Conservation (phyloP, 2,888 invertebrate species). For the Marasmarcha lunaedactyla region DNA sequence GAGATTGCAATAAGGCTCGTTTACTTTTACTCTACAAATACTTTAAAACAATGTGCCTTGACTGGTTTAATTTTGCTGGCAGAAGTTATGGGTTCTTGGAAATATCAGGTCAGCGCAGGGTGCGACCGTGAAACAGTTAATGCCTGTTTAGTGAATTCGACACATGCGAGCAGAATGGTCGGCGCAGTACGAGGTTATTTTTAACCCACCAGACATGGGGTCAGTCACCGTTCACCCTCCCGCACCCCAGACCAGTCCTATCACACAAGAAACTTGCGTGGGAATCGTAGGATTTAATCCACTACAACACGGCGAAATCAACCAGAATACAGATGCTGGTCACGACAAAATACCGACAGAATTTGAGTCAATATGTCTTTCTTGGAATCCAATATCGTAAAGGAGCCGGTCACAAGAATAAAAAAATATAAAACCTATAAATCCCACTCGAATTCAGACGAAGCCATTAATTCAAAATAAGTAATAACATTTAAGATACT, state of each 20-base stretch:
- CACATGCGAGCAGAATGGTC: slow-evolving; percentile 67
- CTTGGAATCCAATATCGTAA: too few species aligned
- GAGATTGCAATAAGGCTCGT: too few species aligned
- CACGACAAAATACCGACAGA: slow-evolving; percentile 13
- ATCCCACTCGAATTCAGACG: too few species aligned
- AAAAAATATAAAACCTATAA: too few species aligned
- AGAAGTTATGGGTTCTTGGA: slow-evolving; percentile 26
- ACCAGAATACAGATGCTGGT: slow-evolving; percentile 13
- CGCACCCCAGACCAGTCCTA: slow-evolving; percentile 58
- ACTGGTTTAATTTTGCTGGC: too few species aligned
- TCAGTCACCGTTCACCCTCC: slow-evolving; percentile 62
- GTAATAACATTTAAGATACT: too few species aligned
- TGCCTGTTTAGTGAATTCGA: slow-evolving; percentile 66
- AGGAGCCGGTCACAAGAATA: too few species aligned
- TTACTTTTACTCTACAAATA: too few species aligned
- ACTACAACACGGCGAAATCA: slow-evolving; percentile 27
- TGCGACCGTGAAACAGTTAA: slow-evolving; percentile 67
- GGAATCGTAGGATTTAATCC: slow-evolving; percentile 46
- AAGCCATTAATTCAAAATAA: too few species aligned
- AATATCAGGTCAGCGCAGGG: slow-evolving; percentile 62
- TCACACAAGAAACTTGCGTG: slow-evolving; percentile 63
- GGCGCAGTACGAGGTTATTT: slow-evolving; percentile 60
- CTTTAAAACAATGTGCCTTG: too few species aligned
- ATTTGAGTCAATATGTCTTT: too few species aligned
- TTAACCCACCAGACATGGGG: slow-evolving; percentile 64